Evolutionary conservation across 2,888 invertebrate species (phyloP).

Genomic region (Nysson spinosus): DNA sequence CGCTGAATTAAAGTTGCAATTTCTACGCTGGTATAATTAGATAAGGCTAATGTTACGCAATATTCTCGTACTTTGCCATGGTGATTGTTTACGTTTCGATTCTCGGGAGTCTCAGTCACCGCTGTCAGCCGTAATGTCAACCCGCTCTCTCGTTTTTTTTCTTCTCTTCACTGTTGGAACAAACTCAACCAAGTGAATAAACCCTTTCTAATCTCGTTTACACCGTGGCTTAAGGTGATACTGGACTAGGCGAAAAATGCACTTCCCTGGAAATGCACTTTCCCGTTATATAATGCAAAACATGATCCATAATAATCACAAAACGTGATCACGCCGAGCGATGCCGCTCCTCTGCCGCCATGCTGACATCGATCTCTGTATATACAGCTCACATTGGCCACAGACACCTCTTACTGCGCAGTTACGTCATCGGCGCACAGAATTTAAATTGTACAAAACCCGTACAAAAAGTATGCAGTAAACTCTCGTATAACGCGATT

Average conservation of each 20-base stretch:
- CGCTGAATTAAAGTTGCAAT: conserved; percentile 47
- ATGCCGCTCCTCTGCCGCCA: conserved; percentile 54
- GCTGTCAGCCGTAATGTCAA: conserved; percentile 24
- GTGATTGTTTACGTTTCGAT: conserved; percentile 59
- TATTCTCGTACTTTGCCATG: conserved; percentile 74
- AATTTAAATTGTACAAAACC: too few relatives aligned
- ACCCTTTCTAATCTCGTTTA: conserved; percentile 2
- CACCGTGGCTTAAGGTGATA: conserved; percentile 20
- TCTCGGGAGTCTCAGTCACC: conserved; percentile 14
- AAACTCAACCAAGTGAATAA: too few relatives aligned
- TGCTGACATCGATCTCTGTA: conserved; percentile 50
- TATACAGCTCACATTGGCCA: neutral
- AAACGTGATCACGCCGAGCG: conserved; percentile 29
- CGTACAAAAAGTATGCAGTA: too few relatives aligned
- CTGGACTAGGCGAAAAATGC: conserved; percentile 42
- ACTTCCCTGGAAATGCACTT: conserved; percentile 58
- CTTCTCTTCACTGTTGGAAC: too few relatives aligned
- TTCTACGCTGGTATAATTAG: conserved; percentile 63
- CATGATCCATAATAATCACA: conserved; percentile 44
- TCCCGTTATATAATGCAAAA: conserved; percentile 55
- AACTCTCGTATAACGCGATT: too few relatives aligned
- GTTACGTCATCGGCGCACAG: too few relatives aligned
- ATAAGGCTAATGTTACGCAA: conserved; percentile 68
- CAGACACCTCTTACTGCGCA: too few relatives aligned
- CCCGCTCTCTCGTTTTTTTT: conserved; percentile 4